Evolutionary conservation across 2,888 invertebrate species (phyloP).

Genomic region (Lacanobia wlatinum): DNA sequence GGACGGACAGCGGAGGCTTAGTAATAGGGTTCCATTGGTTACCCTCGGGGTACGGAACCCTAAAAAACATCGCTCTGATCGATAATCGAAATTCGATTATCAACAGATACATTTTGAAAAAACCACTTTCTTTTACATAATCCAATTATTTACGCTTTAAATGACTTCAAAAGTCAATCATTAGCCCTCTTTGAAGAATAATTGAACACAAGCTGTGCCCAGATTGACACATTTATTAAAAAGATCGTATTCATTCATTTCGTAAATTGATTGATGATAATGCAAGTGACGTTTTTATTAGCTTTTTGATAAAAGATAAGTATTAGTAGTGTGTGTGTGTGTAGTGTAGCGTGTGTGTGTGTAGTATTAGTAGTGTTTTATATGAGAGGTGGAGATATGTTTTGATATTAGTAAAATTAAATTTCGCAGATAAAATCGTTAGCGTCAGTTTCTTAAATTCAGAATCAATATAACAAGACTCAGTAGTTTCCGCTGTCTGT

Average conservation of each 20-base stretch:
- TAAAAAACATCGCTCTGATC: not conserved
- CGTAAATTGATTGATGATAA: constrained; percentile 40
- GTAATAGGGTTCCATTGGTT: no score
- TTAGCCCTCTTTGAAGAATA: constrained; percentile 27
- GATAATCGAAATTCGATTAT: constrained; percentile 16
- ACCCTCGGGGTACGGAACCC: no score
- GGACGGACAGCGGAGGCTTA: no score
- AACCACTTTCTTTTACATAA: constrained; percentile 24
- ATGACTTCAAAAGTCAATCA: constrained; percentile 8
- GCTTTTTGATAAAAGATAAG: constrained; percentile 3
- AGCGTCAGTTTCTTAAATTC: not conserved
- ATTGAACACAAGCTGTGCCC: constrained; percentile 19
- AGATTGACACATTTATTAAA: constrained; percentile 47
- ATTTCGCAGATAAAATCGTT: no score
- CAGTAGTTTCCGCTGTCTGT: no score
- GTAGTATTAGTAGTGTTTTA: no score
- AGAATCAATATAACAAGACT: not conserved
- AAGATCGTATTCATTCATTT: constrained; percentile 24
- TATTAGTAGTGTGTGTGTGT: no score
- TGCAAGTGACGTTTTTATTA: constrained; percentile 41
- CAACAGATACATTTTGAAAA: not conserved
- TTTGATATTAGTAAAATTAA: not conserved
- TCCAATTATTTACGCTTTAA: constrained; percentile 23
- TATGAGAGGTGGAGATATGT: not conserved
- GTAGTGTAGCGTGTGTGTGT: no score